Base-by-base conservation (phyloP, 2,797 vertebrate species). In the Crypturellus tataupa region DNA sequence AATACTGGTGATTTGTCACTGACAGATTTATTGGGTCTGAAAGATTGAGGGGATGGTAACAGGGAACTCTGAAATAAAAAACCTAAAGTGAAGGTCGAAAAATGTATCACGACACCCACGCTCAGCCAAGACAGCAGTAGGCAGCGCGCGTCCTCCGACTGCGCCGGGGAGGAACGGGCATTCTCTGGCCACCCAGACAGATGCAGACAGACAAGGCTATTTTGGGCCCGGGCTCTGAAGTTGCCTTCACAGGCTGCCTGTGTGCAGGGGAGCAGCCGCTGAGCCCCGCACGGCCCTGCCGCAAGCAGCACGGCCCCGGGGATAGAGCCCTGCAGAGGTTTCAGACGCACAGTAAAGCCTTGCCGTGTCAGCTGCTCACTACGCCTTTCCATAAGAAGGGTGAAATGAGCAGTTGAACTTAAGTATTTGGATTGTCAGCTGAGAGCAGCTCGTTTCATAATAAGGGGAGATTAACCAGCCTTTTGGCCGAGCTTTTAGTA, bases 1-100 rank as follows among this genome's bases (percentile, higher is more conserved):
- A n/a, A 93, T 88, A 29, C 39, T 77, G 56, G 35, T 62, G 89
- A 93, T 87, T 85, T 86, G 85, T 94, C 83, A 82, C 76, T 91
- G 94, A 68, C 64, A 79, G 62, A 59, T 68, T 79, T 85, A 60
- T 67, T 94, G 83, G 81, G 60, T 64, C 80, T 84, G 89, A 94
- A 94, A 95, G 81, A 84, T 0, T 68, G 81, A 82, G n/a, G 42
- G 29, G n/a, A 81, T 40, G 58, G 70, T 83, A 68, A 78, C 55
- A 65, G 42, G 71, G 58, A 90, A 71, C 68, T 31, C n/a, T 40
- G 44, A 81, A 81, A 81, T 12, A 31, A 90, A 86, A 92, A 92
- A 42, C 47, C 23, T 20, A 3, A 71, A 84, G 13, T 27, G 76
- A 81, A 67, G 6, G 51, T 37, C 53, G 64, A 62, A 58, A 80